Base-by-base conservation (phyloP, 53 echinoderm and acorn worm species). In the Antedon mediterranea region DNA sequence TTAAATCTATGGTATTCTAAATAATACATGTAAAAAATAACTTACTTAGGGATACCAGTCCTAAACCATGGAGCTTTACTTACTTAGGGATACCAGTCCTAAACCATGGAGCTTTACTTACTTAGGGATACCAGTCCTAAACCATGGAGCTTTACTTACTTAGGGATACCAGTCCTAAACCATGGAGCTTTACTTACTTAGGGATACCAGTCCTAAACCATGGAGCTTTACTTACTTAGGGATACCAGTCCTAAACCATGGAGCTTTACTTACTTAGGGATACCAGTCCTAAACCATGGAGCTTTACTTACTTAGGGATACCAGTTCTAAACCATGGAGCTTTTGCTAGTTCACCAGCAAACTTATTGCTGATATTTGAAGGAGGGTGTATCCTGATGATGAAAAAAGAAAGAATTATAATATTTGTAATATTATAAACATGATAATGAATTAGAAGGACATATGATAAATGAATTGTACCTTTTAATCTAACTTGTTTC, bases 241-340 rank as follows among this genome's bases (percentile, higher is more conserved):
- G 71, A 97, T 92, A 32, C 92, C 98, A 32, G 98, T 92, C 78
- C 92, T 91, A 79, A 97, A 97, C 98, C 98, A 97, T n/a, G 92
- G 88, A 18, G 92, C 98, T 43, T 88, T 78, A n/a, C n/a, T n/a
- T n/a, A n/a, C n/a, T n/a, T n/a, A n/a, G n/a, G 98, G 71, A 97
- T 92, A 32, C 92, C 98, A 32, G 98, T 92, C 78, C 92, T 91
- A 79, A 97, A 97, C 98, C 98, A 97, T n/a, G 92, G 88, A 18
- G 92, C 98, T 43, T 88, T 78, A 86, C 86, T 78, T 85, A 93
- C 94, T 88, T 94, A 85, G 98, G 98, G 71, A 97, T 92, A 32
- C 92, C 98, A 32, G 98, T 92, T 78, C 92, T 91, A 79, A 97
- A 97, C 98, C 98, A 97, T n/a, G 92, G 88, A 18, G 92, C 98